These are phyloP conservation scores for Bergia sp. DNA, from an alignment of 92 coral and sea anemone species.

Conservation along the genomic window DNA sequence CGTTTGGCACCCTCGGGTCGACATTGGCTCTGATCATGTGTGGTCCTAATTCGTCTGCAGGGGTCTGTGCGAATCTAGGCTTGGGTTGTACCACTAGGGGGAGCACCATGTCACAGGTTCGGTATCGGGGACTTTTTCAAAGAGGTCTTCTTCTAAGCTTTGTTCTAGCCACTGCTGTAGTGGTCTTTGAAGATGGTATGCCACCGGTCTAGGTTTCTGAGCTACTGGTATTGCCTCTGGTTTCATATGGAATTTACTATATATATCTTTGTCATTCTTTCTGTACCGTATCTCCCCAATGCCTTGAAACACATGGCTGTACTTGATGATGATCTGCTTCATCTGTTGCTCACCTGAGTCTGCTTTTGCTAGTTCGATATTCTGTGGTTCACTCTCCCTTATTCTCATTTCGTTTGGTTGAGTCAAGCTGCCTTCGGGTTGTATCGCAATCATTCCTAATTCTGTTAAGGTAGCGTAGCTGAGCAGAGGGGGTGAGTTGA, in stretches of 20 bases:
- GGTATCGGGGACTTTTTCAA: too few relatives aligned
- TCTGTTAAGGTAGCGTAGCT: conserved; percentile 29
- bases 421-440: conserved; percentile 32
- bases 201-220: too few relatives aligned
- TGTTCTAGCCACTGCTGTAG: too few relatives aligned
- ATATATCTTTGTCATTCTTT: too few relatives aligned
- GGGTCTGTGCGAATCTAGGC: conserved; percentile 39
- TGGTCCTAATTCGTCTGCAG: conserved; percentile 39
- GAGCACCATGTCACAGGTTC: not conserved
- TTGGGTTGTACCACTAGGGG: conserved; percentile 57
- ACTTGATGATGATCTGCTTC: conserved; percentile 18
- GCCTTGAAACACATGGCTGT: not conserved
- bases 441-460: conserved; percentile 30
- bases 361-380: not conserved
- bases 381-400: not conserved
- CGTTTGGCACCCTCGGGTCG: conserved; percentile 49
- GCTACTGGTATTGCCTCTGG: too few relatives aligned
- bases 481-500: conserved; percentile 34
- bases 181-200: too few relatives aligned
- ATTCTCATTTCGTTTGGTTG: conserved; percentile 25
- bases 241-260: too few relatives aligned
- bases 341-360: conserved; percentile 6
- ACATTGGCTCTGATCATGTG: conserved; percentile 55
- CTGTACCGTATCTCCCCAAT: too few relatives aligned
- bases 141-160: too few relatives aligned